phyloP scores from a whole-genome alignment of 2,797 vertebrate genomes.

The Scolopax bukidnonensis region DNA sequence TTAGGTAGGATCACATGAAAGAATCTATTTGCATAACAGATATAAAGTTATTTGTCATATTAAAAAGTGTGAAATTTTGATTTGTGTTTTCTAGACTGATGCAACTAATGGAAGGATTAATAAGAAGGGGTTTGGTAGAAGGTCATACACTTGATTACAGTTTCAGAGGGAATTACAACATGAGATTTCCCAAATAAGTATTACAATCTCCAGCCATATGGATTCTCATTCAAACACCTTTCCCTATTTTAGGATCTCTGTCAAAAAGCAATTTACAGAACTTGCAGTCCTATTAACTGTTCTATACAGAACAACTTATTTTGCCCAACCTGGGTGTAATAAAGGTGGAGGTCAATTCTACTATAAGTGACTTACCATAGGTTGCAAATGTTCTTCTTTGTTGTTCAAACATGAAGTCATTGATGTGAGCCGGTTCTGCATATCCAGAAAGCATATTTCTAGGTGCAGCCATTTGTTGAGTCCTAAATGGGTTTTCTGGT shows the following conservation, averaged over 20 bases:
- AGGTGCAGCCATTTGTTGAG: slow-evolving; percentile 96
- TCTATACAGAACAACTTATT: neutral
- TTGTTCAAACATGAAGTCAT: slow-evolving; percentile 99
- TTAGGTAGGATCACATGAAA: neutral
- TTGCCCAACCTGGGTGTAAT: neutral
- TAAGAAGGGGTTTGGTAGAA: neutral
- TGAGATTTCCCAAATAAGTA: neutral
- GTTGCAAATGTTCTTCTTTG: slow-evolving; percentile 96
- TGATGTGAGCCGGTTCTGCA: slow-evolving; percentile 95
- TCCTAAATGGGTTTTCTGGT: slow-evolving; percentile 92
- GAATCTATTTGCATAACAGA: neutral
- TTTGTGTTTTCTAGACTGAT: neutral
- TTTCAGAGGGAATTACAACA: neutral
- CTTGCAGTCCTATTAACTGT: neutral
- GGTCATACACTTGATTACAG: neutral
- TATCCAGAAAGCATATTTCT: slow-evolving; percentile 98
- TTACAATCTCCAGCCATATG: neutral
- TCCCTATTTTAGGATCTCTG: neutral
- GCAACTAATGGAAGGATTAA: neutral
- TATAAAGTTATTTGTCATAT: neutral
- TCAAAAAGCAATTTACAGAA: neutral
- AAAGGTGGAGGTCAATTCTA: neutral
- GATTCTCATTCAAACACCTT: neutral
- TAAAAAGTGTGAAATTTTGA: neutral
- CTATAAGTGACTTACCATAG: slow-evolving; percentile 82